A percentile compares a stretch with the other conserved stretches of the same genome.
Evolutionary conservation across 2,113 vertebrate genomes (phyloP).

Genomic region (Tupaia chinensis): DNA sequence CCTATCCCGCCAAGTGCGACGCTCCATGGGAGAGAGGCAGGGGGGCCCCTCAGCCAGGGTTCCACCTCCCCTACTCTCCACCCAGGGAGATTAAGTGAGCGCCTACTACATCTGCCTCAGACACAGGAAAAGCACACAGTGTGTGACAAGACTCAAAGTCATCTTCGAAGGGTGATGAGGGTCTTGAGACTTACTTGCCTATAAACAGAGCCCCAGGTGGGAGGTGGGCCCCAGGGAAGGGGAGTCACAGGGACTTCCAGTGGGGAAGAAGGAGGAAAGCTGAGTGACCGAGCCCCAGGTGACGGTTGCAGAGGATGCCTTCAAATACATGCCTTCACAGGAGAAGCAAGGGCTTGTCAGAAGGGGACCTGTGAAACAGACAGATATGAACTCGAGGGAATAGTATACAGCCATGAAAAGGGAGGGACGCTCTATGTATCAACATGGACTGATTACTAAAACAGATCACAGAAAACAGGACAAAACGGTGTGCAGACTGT

Average conservation of each 20-base stretch:
- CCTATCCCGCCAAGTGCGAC: accelerated
- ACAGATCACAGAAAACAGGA: neutral
- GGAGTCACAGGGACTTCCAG: too few species aligned
- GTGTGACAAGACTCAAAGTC: neutral
- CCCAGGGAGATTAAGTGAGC: accelerated
- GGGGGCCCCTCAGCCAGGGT: accelerated
- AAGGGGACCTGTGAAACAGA: neutral
- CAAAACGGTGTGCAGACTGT: accelerated
- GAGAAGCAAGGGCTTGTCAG: neutral
- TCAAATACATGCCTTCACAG: neutral
- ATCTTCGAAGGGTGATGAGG: accelerated
- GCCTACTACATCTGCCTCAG: neutral
- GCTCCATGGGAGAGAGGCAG: accelerated
- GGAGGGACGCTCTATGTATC: accelerated
- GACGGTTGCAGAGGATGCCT: accelerated
- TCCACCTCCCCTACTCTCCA: neutral
- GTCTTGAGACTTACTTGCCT: accelerated
- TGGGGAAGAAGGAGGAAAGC: neutral
- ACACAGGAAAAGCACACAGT: accelerated
- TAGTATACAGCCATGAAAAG: neutral
- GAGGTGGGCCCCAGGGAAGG: neutral
- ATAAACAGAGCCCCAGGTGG: neutral
- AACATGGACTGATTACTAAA: accelerated
- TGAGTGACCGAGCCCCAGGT: neutral
- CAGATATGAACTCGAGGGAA: neutral